These are phyloP conservation scores for Drosophila stalkeri DNA, from an alignment of 2,888 invertebrate genomes.

Conservation along the genomic window DNA sequence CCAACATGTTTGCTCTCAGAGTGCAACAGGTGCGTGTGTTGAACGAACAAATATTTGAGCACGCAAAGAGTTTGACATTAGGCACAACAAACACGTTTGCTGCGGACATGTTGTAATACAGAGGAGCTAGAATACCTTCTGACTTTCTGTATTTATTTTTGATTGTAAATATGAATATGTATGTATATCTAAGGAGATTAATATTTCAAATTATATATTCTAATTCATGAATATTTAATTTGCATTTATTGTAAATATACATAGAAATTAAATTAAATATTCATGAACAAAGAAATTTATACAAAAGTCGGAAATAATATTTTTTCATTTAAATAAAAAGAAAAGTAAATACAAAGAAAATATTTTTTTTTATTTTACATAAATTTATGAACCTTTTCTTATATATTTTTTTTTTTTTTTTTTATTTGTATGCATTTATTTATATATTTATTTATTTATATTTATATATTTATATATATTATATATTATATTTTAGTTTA, in stretches of 20 bases:
- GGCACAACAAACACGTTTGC: constrained; percentile 24
- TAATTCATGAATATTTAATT: too few species aligned
- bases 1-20: constrained; percentile 7
- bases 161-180: too few species aligned
- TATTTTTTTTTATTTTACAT: neutral
- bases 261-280: neutral
- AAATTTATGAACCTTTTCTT: neutral
- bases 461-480: neutral
- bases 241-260: too few species aligned
- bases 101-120: constrained; percentile 16
- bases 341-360: too few species aligned
- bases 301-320: neutral
- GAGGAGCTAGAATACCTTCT: neutral
- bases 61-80: constrained; percentile 8
- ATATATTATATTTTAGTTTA: neutral
- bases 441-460: neutral
- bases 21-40: constrained; percentile 12
- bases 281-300: neutral
- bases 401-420: neutral
- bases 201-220: too few species aligned
- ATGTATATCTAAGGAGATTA: too few species aligned
- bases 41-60: constrained; percentile 6
- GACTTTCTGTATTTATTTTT: too few species aligned
- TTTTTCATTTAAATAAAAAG: neutral
- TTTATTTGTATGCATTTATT: too few species aligned